phyloP scores from a whole-genome alignment of 2,797 vertebrate species.

The Aulostomus chinensis region DNA sequence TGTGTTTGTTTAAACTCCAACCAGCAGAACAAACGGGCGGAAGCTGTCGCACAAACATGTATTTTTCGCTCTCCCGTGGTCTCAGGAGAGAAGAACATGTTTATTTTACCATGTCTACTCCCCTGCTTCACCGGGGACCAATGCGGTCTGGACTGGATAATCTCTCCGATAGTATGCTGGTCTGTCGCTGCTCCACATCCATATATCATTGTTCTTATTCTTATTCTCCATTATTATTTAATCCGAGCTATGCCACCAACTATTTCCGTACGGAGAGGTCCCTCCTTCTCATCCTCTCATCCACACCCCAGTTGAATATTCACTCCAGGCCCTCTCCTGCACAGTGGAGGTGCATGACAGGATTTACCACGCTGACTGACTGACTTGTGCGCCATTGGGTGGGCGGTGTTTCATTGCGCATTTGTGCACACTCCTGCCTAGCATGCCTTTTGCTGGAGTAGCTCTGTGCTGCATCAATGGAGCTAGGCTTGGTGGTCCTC shows the following conservation, averaged over 20 bases:
- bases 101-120: too few relatives aligned
- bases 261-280: too few relatives aligned
- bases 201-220: too few relatives aligned
- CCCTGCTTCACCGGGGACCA: conserved; percentile 23
- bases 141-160: conserved; percentile 51
- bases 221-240: conserved; percentile 8
- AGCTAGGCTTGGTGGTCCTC: conserved; percentile 32
- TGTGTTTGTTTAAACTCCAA: conserved; percentile 3
- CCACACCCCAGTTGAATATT: conserved; percentile 54
- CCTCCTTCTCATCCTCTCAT: conserved; percentile 18
- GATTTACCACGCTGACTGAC: conserved; percentile 52
- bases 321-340: conserved; percentile 11
- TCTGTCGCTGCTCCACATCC: too few relatives aligned
- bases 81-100: too few relatives aligned
- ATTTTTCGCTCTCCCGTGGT: conserved; percentile 38
- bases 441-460: conserved; percentile 46
- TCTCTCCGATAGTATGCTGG: too few relatives aligned
- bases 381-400: conserved; percentile 64
- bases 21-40: too few relatives aligned
- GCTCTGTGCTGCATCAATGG: conserved; percentile 40
- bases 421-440: conserved; percentile 57
- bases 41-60: conserved; percentile 61
- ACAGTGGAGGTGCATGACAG: too few relatives aligned
- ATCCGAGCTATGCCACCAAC: too few relatives aligned
- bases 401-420: conserved; percentile 72